Percentiles rank a stretch among this genome's conserved stretches.
Conservation (phyloP, 92 coral and sea anemone species). For the Actinernus sp. region DNA sequence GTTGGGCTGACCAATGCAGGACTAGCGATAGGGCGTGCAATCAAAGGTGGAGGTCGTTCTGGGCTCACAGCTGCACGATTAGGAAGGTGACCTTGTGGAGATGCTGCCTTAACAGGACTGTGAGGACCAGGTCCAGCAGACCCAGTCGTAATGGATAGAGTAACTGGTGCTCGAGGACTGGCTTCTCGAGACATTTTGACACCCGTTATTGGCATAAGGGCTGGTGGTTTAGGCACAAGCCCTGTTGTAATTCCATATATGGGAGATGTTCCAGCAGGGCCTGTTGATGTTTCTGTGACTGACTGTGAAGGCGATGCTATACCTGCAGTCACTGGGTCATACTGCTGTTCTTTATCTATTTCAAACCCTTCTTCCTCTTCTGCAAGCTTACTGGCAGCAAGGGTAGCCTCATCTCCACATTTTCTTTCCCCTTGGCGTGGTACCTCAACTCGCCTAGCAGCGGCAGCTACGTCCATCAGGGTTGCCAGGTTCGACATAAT, state of each 20-base stretch:
- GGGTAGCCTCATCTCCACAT: background rate
- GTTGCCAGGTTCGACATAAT: constrained; percentile 66
- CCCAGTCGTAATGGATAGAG: constrained; percentile 27
- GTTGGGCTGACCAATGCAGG: constrained; percentile 47
- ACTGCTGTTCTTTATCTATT: background rate
- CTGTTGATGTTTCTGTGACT: background rate
- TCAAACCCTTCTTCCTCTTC: constrained; percentile 4
- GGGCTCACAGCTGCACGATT: constrained; percentile 42
- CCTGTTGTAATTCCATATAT: constrained; percentile 94
- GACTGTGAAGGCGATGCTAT: background rate
- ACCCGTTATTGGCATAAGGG: constrained; percentile 96
- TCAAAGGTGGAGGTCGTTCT: constrained; percentile 72
- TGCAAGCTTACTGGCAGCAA: background rate
- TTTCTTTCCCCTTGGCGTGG: constrained; percentile 19
- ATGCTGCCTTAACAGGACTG: constrained; percentile 51
- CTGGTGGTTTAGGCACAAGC: constrained; percentile 94
- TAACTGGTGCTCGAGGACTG: constrained; percentile 8
- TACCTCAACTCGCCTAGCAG: constrained; percentile 75
- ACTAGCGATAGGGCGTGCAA: constrained; percentile 35
- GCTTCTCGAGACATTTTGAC: constrained; percentile 32
- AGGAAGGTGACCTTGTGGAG: constrained; percentile 44
- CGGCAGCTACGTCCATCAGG: constrained; percentile 79
- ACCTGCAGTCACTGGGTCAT: background rate
- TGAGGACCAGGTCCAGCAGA: constrained; percentile 13
- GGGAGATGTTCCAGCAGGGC: constrained; percentile 27